Conservation (phyloP, 2,113 vertebrate species). For the Perognathus longimembris region DNA sequence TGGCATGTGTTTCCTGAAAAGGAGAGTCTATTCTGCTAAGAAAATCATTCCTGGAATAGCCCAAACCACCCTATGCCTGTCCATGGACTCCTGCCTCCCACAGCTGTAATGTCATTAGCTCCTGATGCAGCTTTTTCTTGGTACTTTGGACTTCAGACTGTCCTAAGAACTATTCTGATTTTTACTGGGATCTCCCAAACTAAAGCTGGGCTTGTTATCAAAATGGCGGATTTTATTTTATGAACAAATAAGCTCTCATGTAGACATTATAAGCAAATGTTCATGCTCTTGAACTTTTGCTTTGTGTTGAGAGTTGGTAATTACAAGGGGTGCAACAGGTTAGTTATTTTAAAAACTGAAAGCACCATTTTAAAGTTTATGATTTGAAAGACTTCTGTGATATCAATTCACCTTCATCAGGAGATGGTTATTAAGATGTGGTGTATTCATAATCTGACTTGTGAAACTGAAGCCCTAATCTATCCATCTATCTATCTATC, state of each 20-base stretch:
- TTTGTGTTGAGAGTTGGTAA: background rate
- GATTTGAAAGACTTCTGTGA: background rate
- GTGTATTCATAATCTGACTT: too few species aligned
- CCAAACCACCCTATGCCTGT: background rate
- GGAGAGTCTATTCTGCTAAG: background rate
- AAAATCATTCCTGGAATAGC: background rate
- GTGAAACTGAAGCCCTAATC: too few species aligned
- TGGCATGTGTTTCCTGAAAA: background rate
- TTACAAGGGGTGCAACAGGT: background rate
- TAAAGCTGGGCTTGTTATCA: background rate
- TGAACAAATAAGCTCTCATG: background rate
- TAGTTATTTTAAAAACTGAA: slow-evolving; percentile 17
- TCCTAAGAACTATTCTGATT: background rate
- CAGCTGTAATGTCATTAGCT: background rate
- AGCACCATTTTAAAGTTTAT: background rate
- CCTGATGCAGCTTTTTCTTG: background rate
- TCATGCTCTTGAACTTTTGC: background rate
- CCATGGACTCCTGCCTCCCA: background rate
- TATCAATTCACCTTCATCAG: background rate
- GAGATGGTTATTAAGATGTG: background rate
- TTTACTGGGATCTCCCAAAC: background rate
- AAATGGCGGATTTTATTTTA: background rate
- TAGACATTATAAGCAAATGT: background rate
- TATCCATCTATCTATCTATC: too few species aligned
- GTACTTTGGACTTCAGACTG: slow-evolving; percentile 30